phyloP scores from a whole-genome alignment of 2,888 invertebrate species.

The Lochmaea crataegi region DNA sequence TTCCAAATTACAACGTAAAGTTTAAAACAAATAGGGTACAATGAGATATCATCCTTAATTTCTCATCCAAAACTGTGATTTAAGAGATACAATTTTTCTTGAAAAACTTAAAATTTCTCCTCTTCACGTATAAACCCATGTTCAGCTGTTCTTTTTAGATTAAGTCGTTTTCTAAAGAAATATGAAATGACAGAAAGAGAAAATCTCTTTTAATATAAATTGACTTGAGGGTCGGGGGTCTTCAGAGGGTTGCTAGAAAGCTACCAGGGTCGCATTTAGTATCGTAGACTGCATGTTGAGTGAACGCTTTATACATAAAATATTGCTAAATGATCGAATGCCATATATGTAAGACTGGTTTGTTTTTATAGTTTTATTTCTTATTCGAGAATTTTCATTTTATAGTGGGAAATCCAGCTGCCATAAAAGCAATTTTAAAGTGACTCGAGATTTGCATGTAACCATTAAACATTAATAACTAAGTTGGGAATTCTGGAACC shows the following conservation, averaged over 20 bases:
- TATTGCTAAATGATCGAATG: too few relatives aligned
- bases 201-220: conserved; percentile 49
- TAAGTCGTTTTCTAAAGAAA: conserved; percentile 44
- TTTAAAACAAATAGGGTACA: neutral
- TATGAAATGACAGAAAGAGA: conserved; percentile 48
- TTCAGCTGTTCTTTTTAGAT: conserved; percentile 45
- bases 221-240: conserved; percentile 43
- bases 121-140: conserved; percentile 40
- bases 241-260: conserved; percentile 33
- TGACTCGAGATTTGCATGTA: too few relatives aligned
- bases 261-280: conserved; percentile 9
- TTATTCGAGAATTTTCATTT: too few relatives aligned
- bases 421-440: too few relatives aligned
- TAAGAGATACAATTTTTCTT: conserved; percentile 27
- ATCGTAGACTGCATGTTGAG: neutral
- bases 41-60: conserved; percentile 10
- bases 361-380: too few relatives aligned
- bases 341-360: too few relatives aligned
- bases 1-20: too few relatives aligned
- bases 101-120: conserved; percentile 36
- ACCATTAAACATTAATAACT: too few relatives aligned
- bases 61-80: conserved; percentile 17
- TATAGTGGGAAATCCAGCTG: too few relatives aligned
- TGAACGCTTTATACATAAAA: too few relatives aligned
- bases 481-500: too few relatives aligned